Evolutionary conservation across 2,888 invertebrate species (phyloP), one percentile per base, ranked within the genome.

Genomic region (Eupithecia vulgata): DNA sequence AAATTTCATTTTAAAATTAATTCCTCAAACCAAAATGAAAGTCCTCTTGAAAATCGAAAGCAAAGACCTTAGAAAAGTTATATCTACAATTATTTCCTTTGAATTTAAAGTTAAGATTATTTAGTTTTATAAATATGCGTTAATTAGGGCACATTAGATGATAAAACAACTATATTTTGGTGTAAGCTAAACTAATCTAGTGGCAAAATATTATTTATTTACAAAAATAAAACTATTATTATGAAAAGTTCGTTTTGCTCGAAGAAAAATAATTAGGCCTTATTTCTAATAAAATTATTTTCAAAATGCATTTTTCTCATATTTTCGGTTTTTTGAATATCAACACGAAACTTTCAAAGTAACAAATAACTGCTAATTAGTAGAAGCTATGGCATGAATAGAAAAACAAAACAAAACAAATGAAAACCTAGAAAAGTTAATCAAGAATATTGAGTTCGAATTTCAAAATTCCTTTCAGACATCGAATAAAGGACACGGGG

Each of bases 181-280:
- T 93, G 91, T 93, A 93, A 92, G 94, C 94, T 94, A 93, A 87
- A 80, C 83, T 86, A 84, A 88, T 81, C 92, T 93, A 93, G 90
- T 93, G 93, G 93, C 93, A 93, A 91, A 88, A 85, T 80, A 78
- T 82, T 81, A 80, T 80, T 81, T 84, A 80, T 79, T 78, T 76
- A 81, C 79, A 79, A 78, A 76, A 81, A 21, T 21, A 21, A 21
- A 80, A 79, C 76, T 78, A 77, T 66, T 79, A 76, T 81, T 72
- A 74, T 81, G 77, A 77, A 82, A 83, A 82, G 73, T 82, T 76
- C 74, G 79, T 66, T 59, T 61, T 80, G 76, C 35, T 73, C 76
- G 13, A 65, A 42, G n/a, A 17, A 62, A 35, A n/a, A 57, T 42
- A 68, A 57, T 59, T 73, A 48, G 48, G 48, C n/a, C 75, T 75